phyloP scores from a whole-genome alignment of 2,888 invertebrate species.

The Hypercompe scribonia region DNA sequence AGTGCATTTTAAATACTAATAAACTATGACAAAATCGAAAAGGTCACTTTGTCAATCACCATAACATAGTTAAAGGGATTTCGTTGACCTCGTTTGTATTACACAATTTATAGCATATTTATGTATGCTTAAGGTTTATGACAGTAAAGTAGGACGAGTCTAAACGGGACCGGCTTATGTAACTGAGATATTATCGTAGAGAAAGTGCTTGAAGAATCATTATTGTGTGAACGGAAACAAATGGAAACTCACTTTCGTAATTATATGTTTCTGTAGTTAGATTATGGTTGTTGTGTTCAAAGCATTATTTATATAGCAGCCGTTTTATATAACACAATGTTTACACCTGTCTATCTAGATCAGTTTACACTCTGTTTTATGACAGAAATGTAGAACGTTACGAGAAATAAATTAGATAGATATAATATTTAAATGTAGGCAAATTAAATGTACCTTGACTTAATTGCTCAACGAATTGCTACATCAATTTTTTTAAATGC shows the following conservation, averaged over 20 bases:
- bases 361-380: not conserved
- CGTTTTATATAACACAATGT: slow-evolving; percentile 2
- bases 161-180: slow-evolving; percentile 45
- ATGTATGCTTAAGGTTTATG: slow-evolving; percentile 35
- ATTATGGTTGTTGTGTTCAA: slow-evolving; percentile 26
- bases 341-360: slow-evolving; percentile 1
- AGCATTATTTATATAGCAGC: slow-evolving; percentile 4
- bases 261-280: slow-evolving; percentile 30
- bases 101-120: slow-evolving; percentile 35
- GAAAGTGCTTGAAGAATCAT: slow-evolving; percentile 48
- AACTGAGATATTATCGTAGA: slow-evolving; percentile 42
- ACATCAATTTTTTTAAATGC: not conserved
- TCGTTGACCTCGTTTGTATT: slow-evolving; percentile 22
- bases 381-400: not conserved
- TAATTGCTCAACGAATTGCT: not conserved
- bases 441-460: not conserved
- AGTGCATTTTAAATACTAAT: slow-evolving; percentile 7
- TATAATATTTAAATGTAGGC: not conserved
- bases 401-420: not conserved
- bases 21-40: slow-evolving; percentile 18
- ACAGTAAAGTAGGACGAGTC: slow-evolving; percentile 39
- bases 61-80: slow-evolving; percentile 24
- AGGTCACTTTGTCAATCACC: slow-evolving; percentile 19
- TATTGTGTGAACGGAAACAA: slow-evolving; percentile 41
- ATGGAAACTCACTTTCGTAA: slow-evolving; percentile 41